phyloP scores from a whole-genome alignment of 23 tunicate genomes.

The Clavelina lepadiformis region DNA sequence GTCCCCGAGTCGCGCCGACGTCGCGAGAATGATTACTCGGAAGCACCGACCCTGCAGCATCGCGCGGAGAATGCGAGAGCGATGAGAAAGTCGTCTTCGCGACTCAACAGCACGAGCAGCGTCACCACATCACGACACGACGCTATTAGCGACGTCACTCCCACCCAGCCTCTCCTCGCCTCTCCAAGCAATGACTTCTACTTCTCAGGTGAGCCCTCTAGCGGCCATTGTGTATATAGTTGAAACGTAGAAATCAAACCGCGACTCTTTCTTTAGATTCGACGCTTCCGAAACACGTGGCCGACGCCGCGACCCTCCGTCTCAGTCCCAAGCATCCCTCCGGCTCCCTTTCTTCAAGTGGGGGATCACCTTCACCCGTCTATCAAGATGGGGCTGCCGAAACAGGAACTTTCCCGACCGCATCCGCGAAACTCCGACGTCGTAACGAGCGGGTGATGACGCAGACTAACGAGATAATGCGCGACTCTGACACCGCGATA shows the following conservation, averaged over 20 bases:
- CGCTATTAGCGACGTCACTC: background rate
- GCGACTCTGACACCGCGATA: conserved; percentile 53
- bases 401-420: conserved; percentile 16
- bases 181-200: background rate
- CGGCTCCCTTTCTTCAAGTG: background rate
- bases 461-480: conserved; percentile 62
- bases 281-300: conserved; percentile 2
- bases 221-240: background rate
- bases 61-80: conserved; percentile 8
- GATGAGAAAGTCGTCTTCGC: conserved; percentile 27
- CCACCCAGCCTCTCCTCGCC: background rate
- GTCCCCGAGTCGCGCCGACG: background rate
- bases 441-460: conserved; percentile 28
- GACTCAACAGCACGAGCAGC: conserved; percentile 43
- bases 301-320: conserved; percentile 9
- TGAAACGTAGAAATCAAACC: background rate
- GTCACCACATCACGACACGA: conserved; percentile 17
- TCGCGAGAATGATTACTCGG: conserved; percentile 32
- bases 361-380: conserved; percentile 10
- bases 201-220: background rate
- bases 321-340: background rate
- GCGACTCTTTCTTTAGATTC: background rate
- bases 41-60: conserved; percentile 25
- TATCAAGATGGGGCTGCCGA: conserved; percentile 18
- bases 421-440: conserved; percentile 49